Percentiles rank a stretch among this genome's conserved stretches.
These are phyloP conservation scores for Eristalis intricaria DNA, from an alignment of 2,888 invertebrate species.

Conservation along the genomic window DNA sequence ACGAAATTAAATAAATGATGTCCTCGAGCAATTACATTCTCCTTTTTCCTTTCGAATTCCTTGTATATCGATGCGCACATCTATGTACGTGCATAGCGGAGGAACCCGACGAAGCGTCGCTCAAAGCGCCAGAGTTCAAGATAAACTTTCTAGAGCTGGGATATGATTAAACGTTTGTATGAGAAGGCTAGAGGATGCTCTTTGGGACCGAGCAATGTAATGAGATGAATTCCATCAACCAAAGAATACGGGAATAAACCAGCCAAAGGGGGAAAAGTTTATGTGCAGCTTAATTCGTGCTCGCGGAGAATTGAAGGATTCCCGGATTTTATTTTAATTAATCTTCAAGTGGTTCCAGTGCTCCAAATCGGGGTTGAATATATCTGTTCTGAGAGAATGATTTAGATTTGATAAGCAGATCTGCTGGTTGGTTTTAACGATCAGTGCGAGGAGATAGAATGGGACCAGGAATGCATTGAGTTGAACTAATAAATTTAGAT, in stretches of 20 bases:
- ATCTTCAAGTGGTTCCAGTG: conserved; percentile 11
- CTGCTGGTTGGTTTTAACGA: neutral
- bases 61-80: neutral
- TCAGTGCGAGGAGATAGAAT: neutral
- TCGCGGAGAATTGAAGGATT: conserved; percentile 6
- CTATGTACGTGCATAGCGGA: neutral
- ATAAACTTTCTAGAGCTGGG: conserved; percentile 9
- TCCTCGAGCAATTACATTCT: conserved; percentile 52
- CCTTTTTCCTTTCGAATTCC: neutral
- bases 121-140: conserved; percentile 8
- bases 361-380: neutral
- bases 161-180: conserved; percentile 37
- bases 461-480: neutral
- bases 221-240: conserved; percentile 20
- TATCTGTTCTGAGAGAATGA: neutral
- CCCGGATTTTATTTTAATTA: conserved; percentile 44
- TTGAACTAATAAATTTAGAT: neutral
- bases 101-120: neutral
- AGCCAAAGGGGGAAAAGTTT: neutral
- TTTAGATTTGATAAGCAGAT: neutral
- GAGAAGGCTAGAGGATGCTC: neutral
- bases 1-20: conserved; percentile 60
- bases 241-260: neutral
- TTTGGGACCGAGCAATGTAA: neutral
- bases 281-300: conserved; percentile 17